Percentiles rank a stretch among this genome's conserved stretches.
Conservation (phyloP, 2,113 vertebrate genomes). For the Acrocephalus arundinaceus region DNA sequence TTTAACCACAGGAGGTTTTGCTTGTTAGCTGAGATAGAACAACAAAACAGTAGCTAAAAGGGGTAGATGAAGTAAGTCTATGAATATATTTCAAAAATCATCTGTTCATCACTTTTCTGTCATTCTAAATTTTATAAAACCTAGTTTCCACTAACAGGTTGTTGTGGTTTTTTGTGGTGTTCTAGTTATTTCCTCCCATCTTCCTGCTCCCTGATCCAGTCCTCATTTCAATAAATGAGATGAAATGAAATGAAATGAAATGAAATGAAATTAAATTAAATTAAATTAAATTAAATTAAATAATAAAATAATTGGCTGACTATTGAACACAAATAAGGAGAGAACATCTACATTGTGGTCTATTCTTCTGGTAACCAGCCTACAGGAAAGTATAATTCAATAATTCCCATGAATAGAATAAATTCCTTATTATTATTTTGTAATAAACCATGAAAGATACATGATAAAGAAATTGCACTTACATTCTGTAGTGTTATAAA, state of each 20-base stretch:
- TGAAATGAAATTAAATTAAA: not conserved
- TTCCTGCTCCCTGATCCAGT: not conserved
- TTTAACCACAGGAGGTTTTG: constrained; percentile 21
- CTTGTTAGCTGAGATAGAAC: not conserved
- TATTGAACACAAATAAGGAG: not conserved
- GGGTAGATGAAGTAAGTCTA: not conserved
- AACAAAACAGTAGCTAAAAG: not conserved
- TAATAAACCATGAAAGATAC: not conserved
- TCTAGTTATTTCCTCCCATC: not conserved
- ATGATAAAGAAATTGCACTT: not conserved
- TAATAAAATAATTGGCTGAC: not conserved
- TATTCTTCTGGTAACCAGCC: not conserved
- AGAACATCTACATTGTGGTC: not conserved
- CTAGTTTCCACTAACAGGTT: not conserved
- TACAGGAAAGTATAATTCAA: not conserved
- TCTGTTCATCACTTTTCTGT: not conserved
- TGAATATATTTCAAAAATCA: not conserved
- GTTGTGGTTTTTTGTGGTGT: not conserved
- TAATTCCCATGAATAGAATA: not conserved
- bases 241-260: no score
- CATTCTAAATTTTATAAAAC: not conserved
- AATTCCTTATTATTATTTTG: not conserved
- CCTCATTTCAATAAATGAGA: not conserved
- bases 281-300: not conserved
- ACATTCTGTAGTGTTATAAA: not conserved